Evolutionary conservation across 2,797 vertebrate genomes (phyloP).

Genomic region (Falco cherrug): DNA sequence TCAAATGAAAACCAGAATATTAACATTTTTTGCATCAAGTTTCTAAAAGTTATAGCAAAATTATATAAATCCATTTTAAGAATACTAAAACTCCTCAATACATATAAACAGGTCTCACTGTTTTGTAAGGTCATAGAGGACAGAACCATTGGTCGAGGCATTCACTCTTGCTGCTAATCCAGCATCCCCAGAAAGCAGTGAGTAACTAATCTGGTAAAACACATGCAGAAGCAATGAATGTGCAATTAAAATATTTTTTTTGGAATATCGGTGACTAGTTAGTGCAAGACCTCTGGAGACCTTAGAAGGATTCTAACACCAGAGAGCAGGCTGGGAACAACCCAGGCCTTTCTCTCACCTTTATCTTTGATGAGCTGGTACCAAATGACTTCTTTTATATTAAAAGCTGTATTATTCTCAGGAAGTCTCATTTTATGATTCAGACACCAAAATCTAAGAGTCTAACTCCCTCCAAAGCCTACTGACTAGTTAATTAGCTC

Average conservation of each 20-base stretch:
- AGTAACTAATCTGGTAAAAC: neutral
- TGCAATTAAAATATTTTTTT: neutral
- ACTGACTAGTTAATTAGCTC: neutral
- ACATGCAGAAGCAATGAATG: neutral
- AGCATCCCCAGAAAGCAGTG: neutral
- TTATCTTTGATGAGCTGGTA: neutral
- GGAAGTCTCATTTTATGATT: neutral
- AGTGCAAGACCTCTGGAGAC: neutral
- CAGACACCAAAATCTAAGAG: neutral
- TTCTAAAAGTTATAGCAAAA: neutral
- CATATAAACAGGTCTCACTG: neutral
- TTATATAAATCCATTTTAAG: neutral
- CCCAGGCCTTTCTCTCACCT: neutral
- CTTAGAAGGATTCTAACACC: neutral
- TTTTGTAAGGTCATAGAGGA: neutral
- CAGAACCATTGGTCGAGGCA: neutral
- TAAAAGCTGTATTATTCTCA: neutral
- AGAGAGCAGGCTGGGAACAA: neutral
- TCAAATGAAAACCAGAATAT: neutral
- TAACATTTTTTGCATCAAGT: neutral
- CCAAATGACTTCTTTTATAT: neutral
- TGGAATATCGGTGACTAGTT: neutral
- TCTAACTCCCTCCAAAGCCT: neutral
- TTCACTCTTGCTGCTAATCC: neutral
- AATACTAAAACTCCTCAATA: neutral